Evolutionary conservation across 2,888 invertebrate genomes (phyloP).

Genomic region (Agonopterix arenella): DNA sequence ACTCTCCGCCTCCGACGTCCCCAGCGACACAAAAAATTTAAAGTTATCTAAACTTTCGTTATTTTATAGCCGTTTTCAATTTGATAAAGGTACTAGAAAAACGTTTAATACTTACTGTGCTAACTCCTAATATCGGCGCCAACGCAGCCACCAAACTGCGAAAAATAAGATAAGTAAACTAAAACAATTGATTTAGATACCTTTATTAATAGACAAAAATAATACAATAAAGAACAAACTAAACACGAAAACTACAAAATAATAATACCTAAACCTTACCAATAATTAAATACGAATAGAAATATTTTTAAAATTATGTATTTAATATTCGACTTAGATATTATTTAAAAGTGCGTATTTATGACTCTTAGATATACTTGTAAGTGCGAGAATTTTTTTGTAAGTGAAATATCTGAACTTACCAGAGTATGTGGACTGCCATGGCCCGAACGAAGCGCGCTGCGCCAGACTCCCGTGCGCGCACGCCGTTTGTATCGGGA

Average conservation of each 20-base stretch:
- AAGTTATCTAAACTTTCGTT: conserved; percentile 3
- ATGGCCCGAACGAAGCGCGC: conserved; percentile 70
- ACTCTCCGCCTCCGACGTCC: conserved; percentile 14
- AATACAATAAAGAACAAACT: no score
- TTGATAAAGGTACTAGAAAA: conserved; percentile 8
- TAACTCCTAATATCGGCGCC: conserved; percentile 50
- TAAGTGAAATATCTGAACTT: conserved; percentile 24
- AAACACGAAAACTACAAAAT: no score
- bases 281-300: no score
- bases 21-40: conserved; percentile 27
- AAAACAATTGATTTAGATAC: no score
- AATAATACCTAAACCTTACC: no score
- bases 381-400: no score
- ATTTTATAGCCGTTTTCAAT: no score
- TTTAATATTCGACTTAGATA: no score
- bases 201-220: no score
- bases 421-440: conserved; percentile 71
- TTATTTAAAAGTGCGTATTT: no score
- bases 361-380: no score
- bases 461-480: conserved; percentile 71
- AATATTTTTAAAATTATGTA: no score
- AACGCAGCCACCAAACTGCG: conserved; percentile 62
- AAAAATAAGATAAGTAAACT: conserved; percentile 20
- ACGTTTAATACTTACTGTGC: conserved; percentile 45
- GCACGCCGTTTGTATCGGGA: conserved; percentile 73